Evolutionary conservation across 2,888 invertebrate genomes (phyloP).

Genomic region (Germaria angustata): DNA sequence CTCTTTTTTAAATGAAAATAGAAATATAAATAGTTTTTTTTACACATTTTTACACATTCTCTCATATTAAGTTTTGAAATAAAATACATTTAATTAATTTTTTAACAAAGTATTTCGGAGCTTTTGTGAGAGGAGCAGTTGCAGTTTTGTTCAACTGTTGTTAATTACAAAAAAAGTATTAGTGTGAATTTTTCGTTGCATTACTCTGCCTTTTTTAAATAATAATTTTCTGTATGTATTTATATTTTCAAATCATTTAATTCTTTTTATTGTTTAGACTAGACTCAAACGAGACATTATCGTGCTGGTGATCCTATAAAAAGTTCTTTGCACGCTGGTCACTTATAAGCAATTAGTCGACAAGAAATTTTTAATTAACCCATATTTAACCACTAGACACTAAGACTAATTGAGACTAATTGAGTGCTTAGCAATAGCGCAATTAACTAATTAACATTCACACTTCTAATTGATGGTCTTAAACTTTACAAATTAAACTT

Average conservation of each 20-base stretch:
- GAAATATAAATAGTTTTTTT: too few relatives aligned
- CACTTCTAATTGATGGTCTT: slow-evolving; percentile 20
- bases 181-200: background rate
- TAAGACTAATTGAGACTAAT: background rate
- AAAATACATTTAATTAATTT: slow-evolving; percentile 1
- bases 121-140: too few relatives aligned
- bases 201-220: background rate
- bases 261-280: background rate
- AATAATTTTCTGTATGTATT: too few relatives aligned
- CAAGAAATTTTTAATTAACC: slow-evolving; percentile 4
- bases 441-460: background rate
- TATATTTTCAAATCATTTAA: background rate
- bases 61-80: background rate
- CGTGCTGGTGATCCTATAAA: background rate
- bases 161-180: background rate
- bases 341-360: slow-evolving; percentile 3
- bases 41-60: too few relatives aligned
- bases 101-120: background rate
- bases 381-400: slow-evolving; percentile 1
- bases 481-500: slow-evolving; percentile 6
- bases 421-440: background rate
- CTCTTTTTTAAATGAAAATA: too few relatives aligned
- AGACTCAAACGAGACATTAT: background rate
- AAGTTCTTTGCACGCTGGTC: background rate
- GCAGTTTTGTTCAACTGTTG: background rate